Evolutionary conservation across 1,140 invertebrate genomes (phyloP).

Genomic region (Caerostris darwini): DNA sequence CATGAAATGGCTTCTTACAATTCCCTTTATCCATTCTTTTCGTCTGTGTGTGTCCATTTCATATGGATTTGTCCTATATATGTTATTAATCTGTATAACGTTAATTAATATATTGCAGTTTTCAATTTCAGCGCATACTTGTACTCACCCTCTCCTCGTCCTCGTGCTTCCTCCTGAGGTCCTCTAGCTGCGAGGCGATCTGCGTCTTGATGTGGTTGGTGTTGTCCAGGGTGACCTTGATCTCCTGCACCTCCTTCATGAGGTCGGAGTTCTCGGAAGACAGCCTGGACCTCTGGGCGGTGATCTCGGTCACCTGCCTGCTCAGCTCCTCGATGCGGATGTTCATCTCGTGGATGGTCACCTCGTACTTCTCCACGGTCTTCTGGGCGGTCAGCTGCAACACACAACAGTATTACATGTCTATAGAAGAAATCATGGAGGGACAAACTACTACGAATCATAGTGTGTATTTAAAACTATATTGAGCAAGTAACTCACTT

Average conservation of each 20-base stretch:
- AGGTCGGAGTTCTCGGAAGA: conserved; percentile 93
- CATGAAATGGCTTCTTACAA: too few relatives aligned
- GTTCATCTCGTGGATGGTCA: conserved; percentile 93
- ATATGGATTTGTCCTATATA: too few relatives aligned
- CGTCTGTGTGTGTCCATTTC: too few relatives aligned
- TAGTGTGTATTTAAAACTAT: too few relatives aligned
- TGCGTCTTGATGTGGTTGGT: conserved; percentile 93
- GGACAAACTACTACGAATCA: too few relatives aligned
- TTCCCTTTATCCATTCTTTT: too few relatives aligned
- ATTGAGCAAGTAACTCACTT: too few relatives aligned
- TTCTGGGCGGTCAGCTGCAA: conserved; percentile 88
- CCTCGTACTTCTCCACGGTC: conserved; percentile 93
- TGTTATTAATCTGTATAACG: too few relatives aligned
- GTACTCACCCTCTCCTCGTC: conserved; percentile 92
- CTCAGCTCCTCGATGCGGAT: conserved; percentile 97
- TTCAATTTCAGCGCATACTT: too few relatives aligned
- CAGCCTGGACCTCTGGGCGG: conserved; percentile 85
- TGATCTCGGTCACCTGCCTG: conserved; percentile 96
- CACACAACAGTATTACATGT: not conserved
- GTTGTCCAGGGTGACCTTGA: conserved; percentile 97
- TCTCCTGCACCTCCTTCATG: conserved; percentile 95
- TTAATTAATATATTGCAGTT: too few relatives aligned
- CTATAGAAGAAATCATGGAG: not conserved
- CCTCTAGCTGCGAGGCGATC: conserved; percentile 93
- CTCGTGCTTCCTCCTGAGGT: conserved; percentile 94